Base-by-base conservation (phyloP, 2,888 invertebrate species). In the Diachrysia chrysitis region DNA sequence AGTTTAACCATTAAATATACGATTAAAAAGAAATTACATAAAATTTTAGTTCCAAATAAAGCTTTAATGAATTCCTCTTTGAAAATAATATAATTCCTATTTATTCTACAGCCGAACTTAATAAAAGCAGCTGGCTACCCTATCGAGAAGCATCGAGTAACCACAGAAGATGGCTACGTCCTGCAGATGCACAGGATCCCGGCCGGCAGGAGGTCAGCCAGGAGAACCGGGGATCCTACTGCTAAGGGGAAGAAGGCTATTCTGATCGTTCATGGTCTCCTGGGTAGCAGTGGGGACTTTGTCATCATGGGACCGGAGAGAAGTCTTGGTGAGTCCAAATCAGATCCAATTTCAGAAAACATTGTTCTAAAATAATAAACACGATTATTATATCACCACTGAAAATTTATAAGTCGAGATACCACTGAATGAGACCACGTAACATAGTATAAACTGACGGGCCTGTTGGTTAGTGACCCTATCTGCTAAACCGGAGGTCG, bases 251-350 rank as follows among this genome's bases (percentile, higher is more conserved):
- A 93, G 83, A 90, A 86, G 64, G 90, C 92, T 0, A 91, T 96
- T 2, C 85, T 96, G 9, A 74, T 97, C 7, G 90, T 96, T 67
- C 96, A 96, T 72, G 96, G 98, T 0, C 86, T 98, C 0, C 80
- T 96, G 5, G 96, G 96, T 2, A 96, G 96, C 79, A 97, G 97
- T 6, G 96, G 96, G 0, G 97, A 97, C 84, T 98, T 97, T 95
- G 91, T 98, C 7, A 95, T 97, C 69, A 97, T 97, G 94, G 96
- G 96, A 0, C 97, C 96, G 0, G 94, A 96, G 64, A 96, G 96
- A 78, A 96, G 97, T 79, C 88, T 97, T 29, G 96, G 97, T 97
- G 88, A 89, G 74, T 48, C 21, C 21, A 9, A 19, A 21, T 23
- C n/a, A 21, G n/a, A 14, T 5, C 25, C 3, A 25, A 25, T 25